Evolutionary conservation across 2,888 invertebrate species (phyloP).

Genomic region (Perdita meconis): DNA sequence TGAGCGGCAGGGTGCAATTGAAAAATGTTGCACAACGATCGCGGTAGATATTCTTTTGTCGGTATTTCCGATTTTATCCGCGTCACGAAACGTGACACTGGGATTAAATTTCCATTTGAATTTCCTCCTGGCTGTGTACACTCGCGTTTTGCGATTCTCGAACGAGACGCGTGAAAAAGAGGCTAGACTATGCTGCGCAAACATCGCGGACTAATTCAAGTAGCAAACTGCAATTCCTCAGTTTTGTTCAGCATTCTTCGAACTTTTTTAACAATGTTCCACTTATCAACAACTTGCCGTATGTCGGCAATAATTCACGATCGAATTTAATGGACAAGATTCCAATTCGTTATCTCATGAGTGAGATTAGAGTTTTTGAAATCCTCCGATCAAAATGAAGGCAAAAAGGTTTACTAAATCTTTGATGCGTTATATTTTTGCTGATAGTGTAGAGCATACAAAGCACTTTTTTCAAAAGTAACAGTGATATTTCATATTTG

Average conservation of each 20-base stretch:
- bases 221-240: no score
- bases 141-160: background rate
- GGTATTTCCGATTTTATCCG: conserved; percentile 30
- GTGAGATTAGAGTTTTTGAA: no score
- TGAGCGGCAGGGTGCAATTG: conserved; percentile 30
- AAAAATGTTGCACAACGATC: conserved; percentile 29
- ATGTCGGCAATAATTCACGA: conserved; percentile 30
- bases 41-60: conserved; percentile 42
- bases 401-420: background rate
- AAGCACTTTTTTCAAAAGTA: no score
- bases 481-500: no score
- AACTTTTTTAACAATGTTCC: no score
- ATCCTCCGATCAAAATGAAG: background rate
- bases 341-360: background rate
- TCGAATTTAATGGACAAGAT: conserved; percentile 16
- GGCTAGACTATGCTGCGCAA: no score
- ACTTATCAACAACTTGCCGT: conserved; percentile 20
- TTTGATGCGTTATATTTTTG: background rate
- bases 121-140: background rate
- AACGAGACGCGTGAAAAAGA: background rate
- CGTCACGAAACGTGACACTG: conserved; percentile 15
- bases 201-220: no score
- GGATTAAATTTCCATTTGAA: conserved; percentile 35
- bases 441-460: no score
- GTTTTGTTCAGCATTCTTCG: no score